Evolutionary conservation across 2,888 invertebrate genomes (phyloP).

Genomic region (Tetranychus piercei): DNA sequence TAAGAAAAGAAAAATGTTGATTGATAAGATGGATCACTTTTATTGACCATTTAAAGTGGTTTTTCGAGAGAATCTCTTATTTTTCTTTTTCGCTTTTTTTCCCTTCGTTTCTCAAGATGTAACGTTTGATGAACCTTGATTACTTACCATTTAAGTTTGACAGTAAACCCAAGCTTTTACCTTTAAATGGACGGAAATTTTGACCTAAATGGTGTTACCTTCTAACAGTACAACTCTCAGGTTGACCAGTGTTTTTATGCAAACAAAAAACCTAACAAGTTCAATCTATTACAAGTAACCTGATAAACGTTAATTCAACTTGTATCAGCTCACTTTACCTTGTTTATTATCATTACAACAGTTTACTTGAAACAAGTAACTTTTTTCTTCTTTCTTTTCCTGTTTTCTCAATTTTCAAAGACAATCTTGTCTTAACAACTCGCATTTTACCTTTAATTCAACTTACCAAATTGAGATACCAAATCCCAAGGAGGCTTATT

Average conservation of each 20-base stretch:
- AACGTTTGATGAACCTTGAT: background rate
- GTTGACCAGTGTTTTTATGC: background rate
- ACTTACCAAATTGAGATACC: background rate
- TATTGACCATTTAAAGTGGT: conserved; percentile 1
- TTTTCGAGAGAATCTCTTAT: background rate
- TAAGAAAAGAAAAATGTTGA: background rate
- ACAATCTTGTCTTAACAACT: too few relatives aligned
- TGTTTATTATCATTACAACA: background rate
- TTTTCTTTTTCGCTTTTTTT: too few relatives aligned
- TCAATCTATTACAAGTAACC: background rate
- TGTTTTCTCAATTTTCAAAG: background rate
- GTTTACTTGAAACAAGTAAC: background rate
- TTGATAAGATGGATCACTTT: conserved; percentile 1
- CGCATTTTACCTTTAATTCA: too few relatives aligned
- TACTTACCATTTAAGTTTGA: background rate
- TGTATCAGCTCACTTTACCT: background rate
- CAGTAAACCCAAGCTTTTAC: background rate
- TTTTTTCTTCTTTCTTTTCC: background rate
- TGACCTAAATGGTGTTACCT: background rate
- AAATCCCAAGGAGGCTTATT: background rate
- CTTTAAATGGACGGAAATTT: background rate
- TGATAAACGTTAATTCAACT: background rate
- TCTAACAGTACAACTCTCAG: too few relatives aligned
- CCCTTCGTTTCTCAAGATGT: too few relatives aligned
- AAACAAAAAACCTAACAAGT: background rate